Evolutionary conservation across 2,797 vertebrate genomes (phyloP).

Genomic region (Prionace glauca): DNA sequence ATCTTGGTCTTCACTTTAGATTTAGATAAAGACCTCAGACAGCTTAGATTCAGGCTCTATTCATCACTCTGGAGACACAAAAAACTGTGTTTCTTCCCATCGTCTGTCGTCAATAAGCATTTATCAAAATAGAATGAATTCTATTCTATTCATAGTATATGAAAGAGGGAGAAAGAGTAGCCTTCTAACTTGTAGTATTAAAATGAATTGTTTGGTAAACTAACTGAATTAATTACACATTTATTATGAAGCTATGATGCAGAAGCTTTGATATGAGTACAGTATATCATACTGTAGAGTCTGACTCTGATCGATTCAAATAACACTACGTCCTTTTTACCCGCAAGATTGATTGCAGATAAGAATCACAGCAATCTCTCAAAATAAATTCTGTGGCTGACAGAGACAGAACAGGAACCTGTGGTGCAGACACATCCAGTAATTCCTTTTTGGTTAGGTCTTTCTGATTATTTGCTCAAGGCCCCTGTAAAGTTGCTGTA

Average conservation of each 20-base stretch:
- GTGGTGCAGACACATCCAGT: background rate
- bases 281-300: background rate
- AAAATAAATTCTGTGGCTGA: background rate
- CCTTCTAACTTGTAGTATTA: background rate
- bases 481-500: conserved; percentile 29
- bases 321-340: background rate
- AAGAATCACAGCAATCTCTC: background rate
- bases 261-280: background rate
- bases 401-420: background rate
- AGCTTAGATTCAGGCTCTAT: background rate
- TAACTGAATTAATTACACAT: background rate
- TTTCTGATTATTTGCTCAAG: conserved; percentile 40
- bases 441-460: conserved; percentile 41
- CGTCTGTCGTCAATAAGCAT: background rate
- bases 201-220: background rate
- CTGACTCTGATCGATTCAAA: background rate
- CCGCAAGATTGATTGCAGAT: background rate
- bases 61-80: background rate
- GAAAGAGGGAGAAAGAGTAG: background rate
- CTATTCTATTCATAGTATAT: too few species aligned
- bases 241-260: background rate
- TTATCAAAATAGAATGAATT: background rate
- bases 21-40: background rate
- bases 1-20: background rate
- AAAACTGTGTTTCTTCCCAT: background rate